Percentiles rank a stretch among this genome's conserved stretches.
Evolutionary conservation across 2,888 invertebrate species (phyloP).

Genomic region (Yponomeuta malinellus): DNA sequence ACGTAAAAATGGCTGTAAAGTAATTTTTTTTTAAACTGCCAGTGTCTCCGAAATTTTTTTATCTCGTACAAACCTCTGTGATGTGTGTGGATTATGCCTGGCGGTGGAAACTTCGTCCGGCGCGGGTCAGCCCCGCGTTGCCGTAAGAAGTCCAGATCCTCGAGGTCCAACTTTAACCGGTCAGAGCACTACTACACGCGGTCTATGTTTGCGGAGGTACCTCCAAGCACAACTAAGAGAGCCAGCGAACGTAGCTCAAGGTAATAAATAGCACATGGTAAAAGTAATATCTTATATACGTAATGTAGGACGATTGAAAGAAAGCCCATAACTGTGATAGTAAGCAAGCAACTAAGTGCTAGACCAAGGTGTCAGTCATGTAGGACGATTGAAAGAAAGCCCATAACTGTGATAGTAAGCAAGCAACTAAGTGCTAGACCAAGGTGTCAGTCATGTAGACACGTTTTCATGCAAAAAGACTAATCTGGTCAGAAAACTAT

Average conservation of each 20-base stretch:
- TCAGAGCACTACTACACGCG: slow-evolving; percentile 56
- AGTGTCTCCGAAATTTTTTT: background rate
- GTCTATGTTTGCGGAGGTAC: slow-evolving; percentile 40
- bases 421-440: background rate
- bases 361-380: too few species aligned
- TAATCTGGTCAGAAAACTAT: background rate
- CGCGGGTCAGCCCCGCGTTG: slow-evolving; percentile 37
- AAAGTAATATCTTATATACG: too few species aligned
- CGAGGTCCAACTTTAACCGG: slow-evolving; percentile 37
- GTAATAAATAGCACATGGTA: background rate
- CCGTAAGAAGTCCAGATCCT: slow-evolving; percentile 46
- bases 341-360: too few species aligned
- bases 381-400: too few species aligned
- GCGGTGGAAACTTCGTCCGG: slow-evolving; percentile 47
- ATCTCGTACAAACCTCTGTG: background rate
- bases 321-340: too few species aligned
- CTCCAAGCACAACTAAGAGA: background rate
- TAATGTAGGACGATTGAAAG: too few species aligned
- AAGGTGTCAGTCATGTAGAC: background rate
- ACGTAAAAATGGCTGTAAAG: background rate
- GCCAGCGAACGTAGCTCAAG: background rate
- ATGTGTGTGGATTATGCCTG: slow-evolving; percentile 51
- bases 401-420: too few species aligned
- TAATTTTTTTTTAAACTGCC: background rate
- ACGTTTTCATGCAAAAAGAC: background rate